Percentiles rank a stretch among this genome's conserved stretches.
Evolutionary conservation across 2,797 vertebrate genomes (phyloP).

Genomic region (Pseudopleuronectes americanus): DNA sequence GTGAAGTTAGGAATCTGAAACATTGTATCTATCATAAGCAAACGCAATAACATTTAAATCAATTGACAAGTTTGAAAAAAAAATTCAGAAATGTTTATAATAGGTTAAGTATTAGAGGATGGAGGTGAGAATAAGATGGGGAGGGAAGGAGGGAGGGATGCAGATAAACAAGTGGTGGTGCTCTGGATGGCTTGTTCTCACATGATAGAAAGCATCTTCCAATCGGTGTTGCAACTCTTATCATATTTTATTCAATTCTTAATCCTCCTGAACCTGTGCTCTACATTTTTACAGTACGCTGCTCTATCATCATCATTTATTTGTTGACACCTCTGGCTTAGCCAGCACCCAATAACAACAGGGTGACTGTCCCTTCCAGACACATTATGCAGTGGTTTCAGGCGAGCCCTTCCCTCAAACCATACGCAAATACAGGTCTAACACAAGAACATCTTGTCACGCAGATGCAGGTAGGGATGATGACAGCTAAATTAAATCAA

Average conservation of each 20-base stretch:
- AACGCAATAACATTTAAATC: no score
- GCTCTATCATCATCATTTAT: background rate
- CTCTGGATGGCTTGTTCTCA: background rate
- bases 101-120: no score
- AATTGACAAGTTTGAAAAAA: no score
- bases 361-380: no score
- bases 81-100: no score
- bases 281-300: background rate
- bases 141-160: no score
- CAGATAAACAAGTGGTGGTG: no score
- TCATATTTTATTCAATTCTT: background rate
- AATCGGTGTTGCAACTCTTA: background rate
- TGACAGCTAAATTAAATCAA: background rate
- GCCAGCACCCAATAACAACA: background rate
- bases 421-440: background rate
- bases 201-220: background rate
- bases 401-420: background rate
- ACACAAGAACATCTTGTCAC: background rate
- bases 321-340: background rate
- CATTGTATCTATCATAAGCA: no score
- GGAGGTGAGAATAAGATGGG: no score
- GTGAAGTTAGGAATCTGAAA: no score
- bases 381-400: background rate
- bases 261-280: background rate
- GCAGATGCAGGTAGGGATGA: no score